Evolutionary conservation across 2,888 invertebrate species (phyloP).

Genomic region (Nesidiocoris tenuis): DNA sequence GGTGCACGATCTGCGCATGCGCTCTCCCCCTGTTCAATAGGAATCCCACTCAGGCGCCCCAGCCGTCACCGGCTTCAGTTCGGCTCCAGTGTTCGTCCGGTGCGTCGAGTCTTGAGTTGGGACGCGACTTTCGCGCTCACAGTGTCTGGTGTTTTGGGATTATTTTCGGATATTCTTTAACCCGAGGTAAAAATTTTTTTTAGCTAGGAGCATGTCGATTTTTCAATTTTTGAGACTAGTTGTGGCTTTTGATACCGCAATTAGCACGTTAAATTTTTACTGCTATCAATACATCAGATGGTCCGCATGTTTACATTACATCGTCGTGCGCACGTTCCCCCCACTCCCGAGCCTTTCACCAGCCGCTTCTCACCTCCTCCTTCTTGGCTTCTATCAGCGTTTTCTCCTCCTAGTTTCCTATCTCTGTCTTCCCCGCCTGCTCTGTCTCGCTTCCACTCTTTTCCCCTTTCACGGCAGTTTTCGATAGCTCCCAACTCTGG

Average conservation of each 20-base stretch:
- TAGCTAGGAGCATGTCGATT: too few relatives aligned
- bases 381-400: slow-evolving; percentile 2
- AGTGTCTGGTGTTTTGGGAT: slow-evolving; percentile 32
- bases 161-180: slow-evolving; percentile 34
- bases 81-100: slow-evolving; percentile 29
- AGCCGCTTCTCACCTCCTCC: slow-evolving; percentile 14
- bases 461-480: slow-evolving; percentile 23
- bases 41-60: not conserved
- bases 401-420: slow-evolving; percentile 12
- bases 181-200: slow-evolving; percentile 22
- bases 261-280: not conserved
- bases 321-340: not conserved
- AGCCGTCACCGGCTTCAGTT: slow-evolving; percentile 35
- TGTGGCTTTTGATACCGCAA: too few relatives aligned
- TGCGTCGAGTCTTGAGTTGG: slow-evolving; percentile 8
- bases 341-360: not conserved
- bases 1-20: slow-evolving; percentile 36
- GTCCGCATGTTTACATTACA: not conserved
- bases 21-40: slow-evolving; percentile 39
- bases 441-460: slow-evolving; percentile 23
- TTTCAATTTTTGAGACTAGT: too few relatives aligned
- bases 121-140: not conserved
- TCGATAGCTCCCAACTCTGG: not conserved
- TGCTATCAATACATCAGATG: not conserved
- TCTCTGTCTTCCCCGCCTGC: slow-evolving; percentile 11